Percentiles rank a stretch among this genome's conserved stretches.
Evolutionary conservation across 2,888 invertebrate species (phyloP).

Genomic region (Thumatha senex): DNA sequence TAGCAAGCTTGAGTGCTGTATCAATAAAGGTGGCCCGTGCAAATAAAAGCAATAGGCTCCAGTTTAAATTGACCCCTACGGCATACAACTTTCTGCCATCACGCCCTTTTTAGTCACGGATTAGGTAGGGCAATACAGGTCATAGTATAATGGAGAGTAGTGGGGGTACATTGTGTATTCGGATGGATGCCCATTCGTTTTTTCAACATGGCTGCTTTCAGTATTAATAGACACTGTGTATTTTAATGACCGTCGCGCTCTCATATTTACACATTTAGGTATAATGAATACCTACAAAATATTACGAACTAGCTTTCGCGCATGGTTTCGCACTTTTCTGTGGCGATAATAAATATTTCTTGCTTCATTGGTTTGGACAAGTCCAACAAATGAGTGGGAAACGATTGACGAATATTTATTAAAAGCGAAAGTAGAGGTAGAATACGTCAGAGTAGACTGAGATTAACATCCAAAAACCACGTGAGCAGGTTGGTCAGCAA

Average conservation of each 20-base stretch:
- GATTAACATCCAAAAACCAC: no score
- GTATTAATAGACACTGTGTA: slow-evolving; percentile 35
- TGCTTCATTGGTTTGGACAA: no score
- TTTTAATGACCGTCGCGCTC: slow-evolving; percentile 7
- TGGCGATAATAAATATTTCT: no score
- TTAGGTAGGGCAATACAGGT: slow-evolving; percentile 16
- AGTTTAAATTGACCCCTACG: slow-evolving; percentile 28
- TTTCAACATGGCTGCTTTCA: slow-evolving; percentile 52
- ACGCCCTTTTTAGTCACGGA: slow-evolving; percentile 8
- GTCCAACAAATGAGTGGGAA: no score
- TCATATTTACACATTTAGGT: not conserved
- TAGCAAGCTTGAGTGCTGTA: slow-evolving; percentile 36
- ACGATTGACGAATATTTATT: no score
- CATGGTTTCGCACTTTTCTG: no score
- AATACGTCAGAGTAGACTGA: no score
- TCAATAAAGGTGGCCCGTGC: slow-evolving; percentile 44
- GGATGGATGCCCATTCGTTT: slow-evolving; percentile 48
- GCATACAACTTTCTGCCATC: slow-evolving; percentile 11
- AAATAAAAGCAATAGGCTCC: slow-evolving; percentile 41
- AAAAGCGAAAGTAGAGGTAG: no score
- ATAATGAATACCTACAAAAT: not conserved
- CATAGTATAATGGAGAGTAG: slow-evolving; percentile 31
- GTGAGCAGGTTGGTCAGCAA: no score
- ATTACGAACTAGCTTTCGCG: no score
- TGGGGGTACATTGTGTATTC: slow-evolving; percentile 46